Conservation (phyloP, 92 coral and sea anemone species). For the Virgularia gustaviana region DNA sequence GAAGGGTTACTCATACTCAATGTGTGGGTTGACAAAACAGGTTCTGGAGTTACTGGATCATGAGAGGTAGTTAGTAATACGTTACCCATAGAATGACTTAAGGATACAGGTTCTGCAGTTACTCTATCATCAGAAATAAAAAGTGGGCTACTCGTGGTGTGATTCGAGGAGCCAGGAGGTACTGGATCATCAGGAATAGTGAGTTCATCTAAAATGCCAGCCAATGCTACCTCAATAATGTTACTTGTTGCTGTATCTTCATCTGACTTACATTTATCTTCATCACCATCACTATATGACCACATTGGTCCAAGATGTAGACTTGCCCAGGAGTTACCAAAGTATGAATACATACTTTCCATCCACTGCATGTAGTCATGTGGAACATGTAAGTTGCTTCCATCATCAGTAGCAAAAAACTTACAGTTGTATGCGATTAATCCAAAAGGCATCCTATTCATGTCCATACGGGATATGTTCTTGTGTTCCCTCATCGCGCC, state of each 20-base stretch:
- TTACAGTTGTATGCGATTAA: conserved; percentile 45
- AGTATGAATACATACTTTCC: conserved; percentile 48
- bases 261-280: not conserved
- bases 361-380: conserved; percentile 49
- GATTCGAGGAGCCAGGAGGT: not conserved
- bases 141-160: not conserved
- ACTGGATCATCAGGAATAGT: conserved; percentile 9
- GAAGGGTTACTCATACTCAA: not conserved
- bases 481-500: conserved; percentile 31
- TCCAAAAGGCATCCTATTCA: conserved; percentile 51
- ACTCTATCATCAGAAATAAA: not conserved
- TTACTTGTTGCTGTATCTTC: not conserved
- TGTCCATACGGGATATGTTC: conserved; percentile 23
- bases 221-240: conserved; percentile 23
- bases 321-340: conserved; percentile 55
- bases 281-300: conserved; percentile 33
- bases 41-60: not conserved
- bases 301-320: conserved; percentile 58
- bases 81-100: not conserved
- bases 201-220: not conserved
- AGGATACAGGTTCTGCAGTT: not conserved
- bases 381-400: conserved; percentile 28
- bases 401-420: conserved; percentile 50
- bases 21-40: no score
- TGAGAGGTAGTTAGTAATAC: not conserved